Conservation (phyloP, 2,888 invertebrate species). For the Noctuana brunneofusca region DNA sequence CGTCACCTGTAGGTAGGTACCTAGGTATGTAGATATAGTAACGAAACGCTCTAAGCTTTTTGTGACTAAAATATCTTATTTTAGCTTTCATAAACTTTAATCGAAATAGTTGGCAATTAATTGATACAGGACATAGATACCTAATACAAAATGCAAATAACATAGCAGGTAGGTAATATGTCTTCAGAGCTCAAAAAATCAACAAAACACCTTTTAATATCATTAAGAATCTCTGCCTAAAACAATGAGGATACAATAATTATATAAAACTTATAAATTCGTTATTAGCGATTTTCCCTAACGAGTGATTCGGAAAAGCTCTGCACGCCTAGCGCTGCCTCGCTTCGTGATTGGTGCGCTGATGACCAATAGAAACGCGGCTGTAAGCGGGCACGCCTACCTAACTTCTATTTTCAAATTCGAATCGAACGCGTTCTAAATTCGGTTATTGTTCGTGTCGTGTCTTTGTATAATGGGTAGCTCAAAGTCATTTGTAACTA, state of each 20-base stretch:
- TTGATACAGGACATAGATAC: too few species aligned
- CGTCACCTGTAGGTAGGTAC: background rate
- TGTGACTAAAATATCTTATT: too few species aligned
- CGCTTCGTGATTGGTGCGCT: conserved; percentile 68
- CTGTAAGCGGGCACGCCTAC: conserved; percentile 71
- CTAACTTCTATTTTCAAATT: conserved; percentile 74
- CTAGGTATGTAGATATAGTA: too few species aligned
- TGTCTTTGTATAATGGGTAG: background rate
- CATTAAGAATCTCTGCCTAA: background rate
- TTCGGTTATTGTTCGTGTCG: conserved; percentile 36
- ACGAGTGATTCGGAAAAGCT: conserved; percentile 54
- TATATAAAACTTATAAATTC: background rate
- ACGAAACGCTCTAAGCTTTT: too few species aligned
- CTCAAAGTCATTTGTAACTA: too few species aligned
- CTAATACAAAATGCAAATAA: too few species aligned
- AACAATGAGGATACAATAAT: background rate
- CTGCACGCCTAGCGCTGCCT: conserved; percentile 61
- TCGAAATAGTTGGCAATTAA: too few species aligned
- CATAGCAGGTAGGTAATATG: too few species aligned
- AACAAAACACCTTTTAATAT: background rate
- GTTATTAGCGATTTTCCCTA: conserved; percentile 41
- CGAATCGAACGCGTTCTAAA: conserved; percentile 56
- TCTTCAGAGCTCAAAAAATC: too few species aligned
- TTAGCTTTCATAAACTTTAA: too few species aligned
- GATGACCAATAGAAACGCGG: conserved; percentile 67